phyloP scores from a whole-genome alignment of 2,888 invertebrate species.

The Chrysolina oricalcia region DNA sequence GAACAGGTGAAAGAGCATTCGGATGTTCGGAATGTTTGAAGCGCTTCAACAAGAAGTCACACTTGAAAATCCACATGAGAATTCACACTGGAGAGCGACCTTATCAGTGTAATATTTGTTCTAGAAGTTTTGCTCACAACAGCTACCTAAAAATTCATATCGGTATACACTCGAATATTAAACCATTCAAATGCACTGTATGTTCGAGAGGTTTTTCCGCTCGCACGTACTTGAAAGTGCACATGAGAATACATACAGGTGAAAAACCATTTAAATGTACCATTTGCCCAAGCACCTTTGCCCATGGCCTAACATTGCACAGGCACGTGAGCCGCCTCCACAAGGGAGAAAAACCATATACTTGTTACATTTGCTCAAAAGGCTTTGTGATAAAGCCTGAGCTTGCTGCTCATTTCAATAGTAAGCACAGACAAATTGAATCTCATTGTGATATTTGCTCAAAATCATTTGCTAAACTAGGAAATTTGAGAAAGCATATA shows the following conservation, averaged over 20 bases:
- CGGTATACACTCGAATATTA: neutral
- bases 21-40: slow-evolving; percentile 58
- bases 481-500: neutral
- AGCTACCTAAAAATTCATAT: neutral
- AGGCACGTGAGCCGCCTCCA: slow-evolving; percentile 24
- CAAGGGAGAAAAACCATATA: slow-evolving; percentile 8
- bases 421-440: neutral
- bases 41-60: slow-evolving; percentile 58
- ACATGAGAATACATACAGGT: slow-evolving; percentile 11
- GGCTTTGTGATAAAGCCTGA: slow-evolving; percentile 13
- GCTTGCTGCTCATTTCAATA: neutral
- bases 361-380: slow-evolving; percentile 5
- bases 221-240: slow-evolving; percentile 2
- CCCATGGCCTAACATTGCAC: neutral
- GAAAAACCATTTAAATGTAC: slow-evolving; percentile 20
- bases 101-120: slow-evolving; percentile 75
- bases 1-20: slow-evolving; percentile 60
- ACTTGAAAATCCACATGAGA: slow-evolving; percentile 75
- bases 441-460: slow-evolving; percentile 12
- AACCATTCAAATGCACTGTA: slow-evolving; percentile 12
- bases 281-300: slow-evolving; percentile 17
- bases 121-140: slow-evolving; percentile 65
- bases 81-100: slow-evolving; percentile 77
- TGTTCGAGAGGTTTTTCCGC: slow-evolving; percentile 9
- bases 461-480: neutral